These are phyloP conservation scores for Tragelaphus scriptus DNA, from an alignment of 2,113 vertebrate species.

Conservation along the genomic window DNA sequence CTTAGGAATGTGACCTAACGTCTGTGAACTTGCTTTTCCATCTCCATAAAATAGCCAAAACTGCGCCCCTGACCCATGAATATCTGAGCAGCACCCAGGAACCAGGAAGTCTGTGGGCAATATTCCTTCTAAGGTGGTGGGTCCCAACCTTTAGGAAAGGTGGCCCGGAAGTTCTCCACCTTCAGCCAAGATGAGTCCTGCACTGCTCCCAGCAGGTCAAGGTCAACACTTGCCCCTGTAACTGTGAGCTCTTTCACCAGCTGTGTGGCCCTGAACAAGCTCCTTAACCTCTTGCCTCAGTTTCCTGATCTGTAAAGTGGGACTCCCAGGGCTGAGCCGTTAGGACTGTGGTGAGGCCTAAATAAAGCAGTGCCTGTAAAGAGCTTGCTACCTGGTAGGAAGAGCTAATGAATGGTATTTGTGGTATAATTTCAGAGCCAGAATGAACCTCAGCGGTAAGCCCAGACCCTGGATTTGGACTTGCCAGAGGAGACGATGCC, in stretches of 20 bases:
- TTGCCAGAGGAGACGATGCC: background rate
- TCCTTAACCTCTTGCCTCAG: background rate
- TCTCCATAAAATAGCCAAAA: background rate
- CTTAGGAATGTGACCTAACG: background rate
- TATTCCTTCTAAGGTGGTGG: background rate
- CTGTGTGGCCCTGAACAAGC: background rate
- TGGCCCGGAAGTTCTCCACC: background rate
- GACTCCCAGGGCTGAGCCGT: background rate
- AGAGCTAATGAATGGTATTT: fast-evolving
- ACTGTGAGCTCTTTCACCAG: background rate
- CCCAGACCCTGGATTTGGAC: too few relatives aligned
- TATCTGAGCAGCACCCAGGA: background rate
- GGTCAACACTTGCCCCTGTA: background rate
- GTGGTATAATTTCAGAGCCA: background rate
- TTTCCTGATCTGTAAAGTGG: background rate
- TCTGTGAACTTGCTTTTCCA: background rate
- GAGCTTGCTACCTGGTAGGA: background rate
- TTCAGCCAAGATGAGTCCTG: background rate
- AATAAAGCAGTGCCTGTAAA: background rate
- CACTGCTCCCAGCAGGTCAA: background rate
- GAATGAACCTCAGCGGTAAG: background rate
- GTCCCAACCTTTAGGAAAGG: too few relatives aligned
- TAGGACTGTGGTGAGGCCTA: background rate
- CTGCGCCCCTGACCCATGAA: background rate
- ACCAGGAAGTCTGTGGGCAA: background rate